These are phyloP conservation scores for Spea bombifrons DNA, from an alignment of 2,113 vertebrate species.

Conservation along the genomic window DNA sequence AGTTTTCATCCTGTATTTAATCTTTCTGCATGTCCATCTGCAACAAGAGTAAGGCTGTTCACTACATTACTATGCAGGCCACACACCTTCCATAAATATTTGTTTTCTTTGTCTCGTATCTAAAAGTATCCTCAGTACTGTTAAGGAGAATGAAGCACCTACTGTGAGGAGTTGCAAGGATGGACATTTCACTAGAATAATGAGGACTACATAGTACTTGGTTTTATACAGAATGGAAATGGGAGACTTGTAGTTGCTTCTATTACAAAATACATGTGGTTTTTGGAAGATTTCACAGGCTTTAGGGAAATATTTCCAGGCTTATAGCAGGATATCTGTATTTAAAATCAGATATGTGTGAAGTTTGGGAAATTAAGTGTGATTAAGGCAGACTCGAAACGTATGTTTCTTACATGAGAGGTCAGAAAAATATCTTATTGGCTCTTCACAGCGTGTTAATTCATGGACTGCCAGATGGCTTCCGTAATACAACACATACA, in stretches of 20 bases:
- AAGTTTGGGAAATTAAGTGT: too few relatives aligned
- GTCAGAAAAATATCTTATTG: not conserved
- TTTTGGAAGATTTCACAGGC: not conserved
- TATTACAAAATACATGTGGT: not conserved
- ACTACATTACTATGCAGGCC: not conserved
- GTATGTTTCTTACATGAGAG: not conserved
- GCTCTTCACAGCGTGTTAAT: not conserved
- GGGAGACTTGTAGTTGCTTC: too few relatives aligned
- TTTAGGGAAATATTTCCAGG: not conserved
- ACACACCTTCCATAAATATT: conserved; percentile 22
- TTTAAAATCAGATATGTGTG: too few relatives aligned
- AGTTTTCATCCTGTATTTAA: conserved; percentile 33
- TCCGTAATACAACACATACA: not conserved
- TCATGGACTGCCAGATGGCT: not conserved
- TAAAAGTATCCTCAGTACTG: not conserved
- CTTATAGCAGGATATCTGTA: too few relatives aligned
- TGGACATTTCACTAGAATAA: not conserved
- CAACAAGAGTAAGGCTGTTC: conserved; percentile 29
- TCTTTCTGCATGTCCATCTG: not conserved
- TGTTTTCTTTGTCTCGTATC: not conserved
- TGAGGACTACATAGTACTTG: not conserved
- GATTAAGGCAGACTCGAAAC: too few relatives aligned
- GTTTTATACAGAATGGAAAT: too few relatives aligned
- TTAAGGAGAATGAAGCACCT: not conserved
- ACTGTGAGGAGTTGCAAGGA: not conserved